Evolutionary conservation across 2,797 vertebrate species (phyloP), one percentile per base, ranked within the genome.

Genomic region (Amniataba percoides): DNA sequence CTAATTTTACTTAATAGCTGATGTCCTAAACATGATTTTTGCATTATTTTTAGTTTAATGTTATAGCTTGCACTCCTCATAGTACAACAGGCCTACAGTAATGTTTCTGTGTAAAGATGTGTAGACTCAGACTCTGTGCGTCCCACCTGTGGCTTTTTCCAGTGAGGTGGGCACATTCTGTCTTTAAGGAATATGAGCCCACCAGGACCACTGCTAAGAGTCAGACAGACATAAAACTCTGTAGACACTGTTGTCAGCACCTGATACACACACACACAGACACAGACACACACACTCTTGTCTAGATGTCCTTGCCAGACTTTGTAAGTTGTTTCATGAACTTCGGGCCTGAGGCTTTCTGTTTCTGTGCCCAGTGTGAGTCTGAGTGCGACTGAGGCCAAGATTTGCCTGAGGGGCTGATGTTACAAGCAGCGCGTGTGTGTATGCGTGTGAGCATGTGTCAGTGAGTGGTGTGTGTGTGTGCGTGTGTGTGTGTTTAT

Each of bases 201-300:
- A 60, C 64, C 40, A 59, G 66, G 64, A 85, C 77, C 74, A 78
- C 76, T 39, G 2, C 56, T 42, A n/a, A 78, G 75, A 82, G 23
- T 77, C 55, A 88, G 77, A 87, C 58, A 53, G 42, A 42, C 45
- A 78, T 88, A 80, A 81, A 92, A 74, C 64, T 81, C 48, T 71
- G 64, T 19, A 86, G 84, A 88, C 71, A 63, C 74, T 65, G 60
- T 60, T 62, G 85, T 88, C 90, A 90, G 86, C 85, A 86, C 59
- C 74, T 74, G 7, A 58, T 39, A 46, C 53, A 56, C 77, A 21
- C 60, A 65, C 60, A 68, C 56, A 71, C 42, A 69, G 60, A 81
- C 77, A 42, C 57, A 71, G 49, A 1, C 65, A 60, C 21, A 18
- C 45, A 19, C 56, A 59, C n/a, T 10, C 68, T 23, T 11, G 6